Percentiles rank a stretch among this genome's conserved stretches.
Evolutionary conservation across 2,797 vertebrate species (phyloP).

Genomic region (Vipera latastei): DNA sequence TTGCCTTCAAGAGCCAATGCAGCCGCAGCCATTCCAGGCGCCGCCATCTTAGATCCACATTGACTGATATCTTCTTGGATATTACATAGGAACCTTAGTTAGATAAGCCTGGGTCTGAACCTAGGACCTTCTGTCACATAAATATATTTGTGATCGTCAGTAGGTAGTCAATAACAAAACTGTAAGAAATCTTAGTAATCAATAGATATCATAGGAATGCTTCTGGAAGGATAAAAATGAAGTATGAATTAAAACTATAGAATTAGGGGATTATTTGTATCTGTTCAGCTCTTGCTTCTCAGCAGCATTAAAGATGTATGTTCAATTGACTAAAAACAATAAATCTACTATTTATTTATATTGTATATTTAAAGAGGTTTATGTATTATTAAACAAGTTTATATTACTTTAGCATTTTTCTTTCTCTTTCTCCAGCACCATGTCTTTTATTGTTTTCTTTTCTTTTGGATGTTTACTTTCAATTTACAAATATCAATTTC

Average conservation of each 20-base stretch:
- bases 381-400: too few species aligned
- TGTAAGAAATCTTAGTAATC: background rate
- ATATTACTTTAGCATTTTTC: conserved; percentile 42
- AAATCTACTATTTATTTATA: background rate
- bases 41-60: background rate
- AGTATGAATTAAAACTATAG: background rate
- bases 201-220: background rate
- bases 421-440: conserved; percentile 46
- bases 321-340: background rate
- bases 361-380: background rate
- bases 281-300: background rate
- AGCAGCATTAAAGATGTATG: background rate
- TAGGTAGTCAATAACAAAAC: background rate
- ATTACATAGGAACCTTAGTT: background rate
- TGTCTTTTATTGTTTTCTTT: conserved; percentile 14
- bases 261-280: background rate
- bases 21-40: too few species aligned
- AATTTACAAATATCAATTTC: conserved; percentile 52
- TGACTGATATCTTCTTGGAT: background rate
- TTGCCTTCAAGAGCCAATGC: too few species aligned
- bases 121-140: background rate
- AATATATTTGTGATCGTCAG: background rate
- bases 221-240: background rate
- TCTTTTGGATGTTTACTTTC: conserved; percentile 45
- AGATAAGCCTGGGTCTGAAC: background rate